These are phyloP conservation scores for Rhinolophus ferrumequinum DNA, from an alignment of 2,113 vertebrate species.

Conservation along the genomic window DNA sequence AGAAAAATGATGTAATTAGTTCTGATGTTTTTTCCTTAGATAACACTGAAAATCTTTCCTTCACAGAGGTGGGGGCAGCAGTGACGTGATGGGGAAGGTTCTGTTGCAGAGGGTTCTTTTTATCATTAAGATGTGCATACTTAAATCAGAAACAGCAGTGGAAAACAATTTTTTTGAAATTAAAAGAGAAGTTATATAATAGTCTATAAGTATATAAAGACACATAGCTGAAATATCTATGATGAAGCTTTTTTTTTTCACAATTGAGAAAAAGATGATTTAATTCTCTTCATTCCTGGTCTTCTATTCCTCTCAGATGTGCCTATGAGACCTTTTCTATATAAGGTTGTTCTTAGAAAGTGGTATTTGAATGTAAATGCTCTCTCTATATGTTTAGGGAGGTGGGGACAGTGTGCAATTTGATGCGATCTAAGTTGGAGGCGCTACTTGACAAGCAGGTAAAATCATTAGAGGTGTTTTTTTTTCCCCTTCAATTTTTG, in stretches of 20 bases:
- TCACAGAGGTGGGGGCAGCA: background rate
- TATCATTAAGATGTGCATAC: background rate
- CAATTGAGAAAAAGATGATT: background rate
- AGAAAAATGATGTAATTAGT: conserved; percentile 81
- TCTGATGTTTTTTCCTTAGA: conserved; percentile 15
- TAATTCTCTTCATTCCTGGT: background rate
- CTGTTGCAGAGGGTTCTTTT: background rate
- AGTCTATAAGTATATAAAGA: background rate
- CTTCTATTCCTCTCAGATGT: background rate
- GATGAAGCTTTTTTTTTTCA: background rate
- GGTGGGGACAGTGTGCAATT: background rate
- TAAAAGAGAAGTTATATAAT: background rate
- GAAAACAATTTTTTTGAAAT: conserved; percentile 35
- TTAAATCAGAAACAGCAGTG: conserved; percentile 28
- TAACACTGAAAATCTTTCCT: conserved; percentile 70
- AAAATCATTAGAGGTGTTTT: background rate
- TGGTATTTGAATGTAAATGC: background rate
- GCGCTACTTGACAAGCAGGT: background rate
- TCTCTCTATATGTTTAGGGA: background rate
- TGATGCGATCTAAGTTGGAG: background rate
- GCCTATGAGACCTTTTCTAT: background rate
- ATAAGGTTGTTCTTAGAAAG: background rate
- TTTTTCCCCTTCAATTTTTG: too few species aligned
- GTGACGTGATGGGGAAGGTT: background rate
- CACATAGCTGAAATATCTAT: conserved; percentile 17